Evolutionary conservation across 2,797 vertebrate genomes (phyloP).

Genomic region (Amphiprion clarkii): DNA sequence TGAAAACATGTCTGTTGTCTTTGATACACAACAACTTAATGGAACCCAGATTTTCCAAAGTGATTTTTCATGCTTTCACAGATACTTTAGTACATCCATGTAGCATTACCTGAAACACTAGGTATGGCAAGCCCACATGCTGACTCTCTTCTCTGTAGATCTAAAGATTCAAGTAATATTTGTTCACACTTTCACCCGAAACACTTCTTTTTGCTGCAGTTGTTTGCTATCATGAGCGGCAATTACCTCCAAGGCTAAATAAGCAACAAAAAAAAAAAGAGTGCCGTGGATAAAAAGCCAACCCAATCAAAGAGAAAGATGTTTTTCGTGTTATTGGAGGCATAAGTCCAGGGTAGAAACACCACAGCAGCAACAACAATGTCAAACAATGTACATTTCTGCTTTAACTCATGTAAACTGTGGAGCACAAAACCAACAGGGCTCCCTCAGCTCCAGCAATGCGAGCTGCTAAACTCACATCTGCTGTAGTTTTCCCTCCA

Average conservation of each 20-base stretch:
- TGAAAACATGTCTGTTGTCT: neutral
- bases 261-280: neutral
- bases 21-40: neutral
- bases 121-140: neutral
- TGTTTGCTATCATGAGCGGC: neutral
- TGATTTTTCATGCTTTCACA: neutral
- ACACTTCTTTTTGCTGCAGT: neutral
- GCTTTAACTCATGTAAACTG: slow-evolving; percentile 17
- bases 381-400: slow-evolving; percentile 13
- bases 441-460: slow-evolving; percentile 5
- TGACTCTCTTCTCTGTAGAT: neutral
- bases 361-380: neutral
- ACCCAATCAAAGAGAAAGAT: neutral
- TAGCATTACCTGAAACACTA: neutral
- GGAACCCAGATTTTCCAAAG: neutral
- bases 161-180: neutral
- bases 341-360: neutral
- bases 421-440: neutral
- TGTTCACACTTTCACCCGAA: too few species aligned
- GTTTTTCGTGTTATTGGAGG: neutral
- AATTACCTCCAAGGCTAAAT: too few species aligned
- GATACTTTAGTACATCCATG: neutral
- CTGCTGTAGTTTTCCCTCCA: slow-evolving; percentile 16
- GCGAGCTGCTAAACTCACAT: slow-evolving; percentile 15
- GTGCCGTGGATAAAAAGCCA: neutral